Evolutionary conservation across 2,888 invertebrate species (phyloP), one percentile per base, ranked within the genome.

Genomic region (Plemyria rubiginata): DNA sequence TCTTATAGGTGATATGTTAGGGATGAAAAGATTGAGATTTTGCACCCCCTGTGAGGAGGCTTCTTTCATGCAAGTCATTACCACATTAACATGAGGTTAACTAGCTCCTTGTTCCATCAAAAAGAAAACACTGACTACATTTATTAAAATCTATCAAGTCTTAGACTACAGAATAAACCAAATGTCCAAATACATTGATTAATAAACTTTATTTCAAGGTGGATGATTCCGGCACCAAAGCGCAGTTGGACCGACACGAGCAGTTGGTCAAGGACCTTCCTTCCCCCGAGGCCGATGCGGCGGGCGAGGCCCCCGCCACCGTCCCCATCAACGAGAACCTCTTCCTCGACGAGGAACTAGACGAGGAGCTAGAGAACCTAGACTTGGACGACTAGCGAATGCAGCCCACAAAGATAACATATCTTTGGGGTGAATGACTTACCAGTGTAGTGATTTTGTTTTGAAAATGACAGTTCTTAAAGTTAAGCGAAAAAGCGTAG

Each of bases 291-390:
- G 0, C 43, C 4, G 45, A 16, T 9, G 2, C 45, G 9, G 45
- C 16, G 16, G 45, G 16, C 16, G 83, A 94, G 70, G 56, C 63
- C 54, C 41, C 67, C 70, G 87, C 94, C 62, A 95, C 95, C 7
- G 96, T 96, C 46, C 96, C 97, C 56, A 98, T 98, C 73, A 98
- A 98, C 86, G 98, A 98, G 85, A 97, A 98, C 89, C 94, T 98
- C n/a, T 98, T 98, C 93, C 94, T 96, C 28, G 98, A 96, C 78
- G 97, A 96, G 82, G 97, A 97, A 78, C 88, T 97, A 58, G 97
- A 97, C 76, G 97, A 97, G 77, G 97, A 98, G 86, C 88, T 98
- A 65, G 95, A 97, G 79, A 96, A 96, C 81, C 88, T 96, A 70
- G 96, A 96, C 82, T 83, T 96, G 70, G 96, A 96, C 78, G 95